These are phyloP conservation scores for Whitmania pigra DNA, from an alignment of 1,140 invertebrate genomes.

Conservation along the genomic window DNA sequence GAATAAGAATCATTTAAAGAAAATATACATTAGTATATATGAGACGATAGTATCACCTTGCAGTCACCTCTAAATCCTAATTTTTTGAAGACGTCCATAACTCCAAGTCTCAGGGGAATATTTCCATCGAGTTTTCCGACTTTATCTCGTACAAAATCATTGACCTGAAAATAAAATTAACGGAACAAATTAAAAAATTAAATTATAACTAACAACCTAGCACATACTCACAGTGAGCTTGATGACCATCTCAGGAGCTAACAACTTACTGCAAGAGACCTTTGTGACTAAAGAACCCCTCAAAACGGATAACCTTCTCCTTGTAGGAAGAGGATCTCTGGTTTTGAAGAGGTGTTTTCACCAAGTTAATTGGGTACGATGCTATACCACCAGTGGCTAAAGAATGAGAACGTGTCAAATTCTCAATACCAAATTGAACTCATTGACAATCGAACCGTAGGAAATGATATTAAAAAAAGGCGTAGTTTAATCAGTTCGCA, in stretches of 20 bases:
- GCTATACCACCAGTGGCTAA: constrained; percentile 88
- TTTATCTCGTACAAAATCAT: constrained; percentile 90
- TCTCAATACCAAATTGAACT: too few relatives aligned
- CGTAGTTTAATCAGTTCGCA: neutral
- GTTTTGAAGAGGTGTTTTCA: constrained; percentile 98
- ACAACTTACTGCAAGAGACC: constrained; percentile 85
- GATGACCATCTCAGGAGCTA: constrained; percentile 94
- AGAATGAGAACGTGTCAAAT: constrained; percentile 29
- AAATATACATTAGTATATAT: too few relatives aligned
- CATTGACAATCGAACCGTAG: neutral
- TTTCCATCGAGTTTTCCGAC: constrained; percentile 75
- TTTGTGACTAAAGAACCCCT: constrained; percentile 80
- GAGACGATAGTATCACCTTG: constrained; percentile 53
- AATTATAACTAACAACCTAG: too few relatives aligned
- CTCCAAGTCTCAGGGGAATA: constrained; percentile 55
- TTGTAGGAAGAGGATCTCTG: constrained; percentile 58
- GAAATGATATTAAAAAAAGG: neutral
- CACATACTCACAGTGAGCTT: constrained; percentile 70
- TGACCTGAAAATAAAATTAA: constrained; percentile 50
- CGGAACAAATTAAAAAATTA: too few relatives aligned
- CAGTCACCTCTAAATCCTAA: constrained; percentile 85
- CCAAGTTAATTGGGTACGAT: constrained; percentile 96
- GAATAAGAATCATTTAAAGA: constrained; percentile 19
- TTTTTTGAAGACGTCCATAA: constrained; percentile 74
- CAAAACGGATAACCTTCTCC: constrained; percentile 83